phyloP scores from a whole-genome alignment of 2,113 vertebrate species.

The Lepidothrix coronata region DNA sequence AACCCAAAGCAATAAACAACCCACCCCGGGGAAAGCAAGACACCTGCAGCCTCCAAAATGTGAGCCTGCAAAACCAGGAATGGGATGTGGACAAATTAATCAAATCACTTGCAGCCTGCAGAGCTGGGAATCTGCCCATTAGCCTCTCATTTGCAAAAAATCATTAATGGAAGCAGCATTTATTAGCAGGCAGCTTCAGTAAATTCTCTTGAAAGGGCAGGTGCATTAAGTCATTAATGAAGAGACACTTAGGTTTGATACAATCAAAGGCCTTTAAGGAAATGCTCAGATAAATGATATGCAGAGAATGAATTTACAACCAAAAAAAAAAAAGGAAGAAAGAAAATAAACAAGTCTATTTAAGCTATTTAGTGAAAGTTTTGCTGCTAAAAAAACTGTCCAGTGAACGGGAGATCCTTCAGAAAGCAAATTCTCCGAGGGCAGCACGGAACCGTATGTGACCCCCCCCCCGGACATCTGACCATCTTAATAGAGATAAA shows the following conservation, averaged over 20 bases:
- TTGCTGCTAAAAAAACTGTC: background rate
- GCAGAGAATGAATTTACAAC: background rate
- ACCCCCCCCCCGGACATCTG: background rate
- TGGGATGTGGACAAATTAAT: background rate
- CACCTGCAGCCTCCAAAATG: background rate
- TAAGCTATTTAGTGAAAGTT: background rate
- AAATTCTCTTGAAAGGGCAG: slow-evolving; percentile 18
- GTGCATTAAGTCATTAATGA: slow-evolving; percentile 40
- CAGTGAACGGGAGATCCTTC: background rate
- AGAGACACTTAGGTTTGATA: background rate
- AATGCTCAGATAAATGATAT: background rate
- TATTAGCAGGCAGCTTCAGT: slow-evolving; percentile 3
- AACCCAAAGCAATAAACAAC: background rate
- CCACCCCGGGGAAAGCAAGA: background rate
- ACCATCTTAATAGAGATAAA: background rate
- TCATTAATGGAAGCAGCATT: slow-evolving; percentile 41
- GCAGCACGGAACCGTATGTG: background rate
- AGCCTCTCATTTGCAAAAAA: slow-evolving; percentile 3
- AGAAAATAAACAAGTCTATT: background rate
- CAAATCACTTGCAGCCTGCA: background rate
- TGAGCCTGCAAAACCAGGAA: background rate
- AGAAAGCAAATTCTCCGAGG: background rate
- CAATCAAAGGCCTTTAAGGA: background rate
- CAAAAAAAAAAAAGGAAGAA: background rate
- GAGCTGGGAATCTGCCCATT: slow-evolving; percentile 16